A percentile compares a stretch with the other conserved stretches of the same genome.
phyloP scores from a whole-genome alignment of 2,797 vertebrate species.

The Spondyliosoma cantharus region DNA sequence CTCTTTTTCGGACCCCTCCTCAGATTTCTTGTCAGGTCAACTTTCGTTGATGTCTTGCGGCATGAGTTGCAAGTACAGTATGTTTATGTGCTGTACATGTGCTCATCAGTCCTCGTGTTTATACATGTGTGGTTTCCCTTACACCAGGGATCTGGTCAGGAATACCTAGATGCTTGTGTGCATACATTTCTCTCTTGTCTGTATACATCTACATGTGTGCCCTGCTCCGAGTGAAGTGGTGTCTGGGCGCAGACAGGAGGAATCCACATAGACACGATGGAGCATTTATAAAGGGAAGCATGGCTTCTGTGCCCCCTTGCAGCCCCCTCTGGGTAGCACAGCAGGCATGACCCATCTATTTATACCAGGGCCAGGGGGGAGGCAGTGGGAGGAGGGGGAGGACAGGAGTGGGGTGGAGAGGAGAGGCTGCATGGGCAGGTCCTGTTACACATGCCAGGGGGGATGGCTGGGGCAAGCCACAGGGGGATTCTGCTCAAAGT shows the following conservation, averaged over 20 bases:
- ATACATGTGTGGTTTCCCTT: conserved; percentile 3
- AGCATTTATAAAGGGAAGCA: conserved; percentile 72
- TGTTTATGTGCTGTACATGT: background rate
- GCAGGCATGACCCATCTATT: conserved; percentile 82
- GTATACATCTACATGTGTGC: conserved; percentile 10
- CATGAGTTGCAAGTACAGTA: conserved; percentile 12
- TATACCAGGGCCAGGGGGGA: conserved; percentile 78
- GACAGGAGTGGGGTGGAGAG: conserved; percentile 28
- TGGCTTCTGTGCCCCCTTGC: conserved; percentile 47
- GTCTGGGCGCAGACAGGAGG: conserved; percentile 66
- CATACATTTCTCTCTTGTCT: conserved; percentile 11
- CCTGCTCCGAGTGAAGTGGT: conserved; percentile 26
- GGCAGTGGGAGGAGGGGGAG: conserved; percentile 39
- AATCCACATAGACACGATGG: conserved; percentile 69
- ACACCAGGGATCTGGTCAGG: background rate
- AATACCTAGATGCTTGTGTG: background rate
- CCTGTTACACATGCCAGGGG: conserved; percentile 85
- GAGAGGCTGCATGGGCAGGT: conserved; percentile 76
- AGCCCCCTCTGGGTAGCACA: conserved; percentile 65
- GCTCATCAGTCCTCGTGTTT: conserved; percentile 15
- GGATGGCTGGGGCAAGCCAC: conserved; percentile 76
- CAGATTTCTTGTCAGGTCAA: background rate
- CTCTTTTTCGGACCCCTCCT: background rate
- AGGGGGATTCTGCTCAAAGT: conserved; percentile 80
- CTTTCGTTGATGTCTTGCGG: background rate